Conservation (phyloP, 2,797 vertebrate species). For the Dipus sagitta region DNA sequence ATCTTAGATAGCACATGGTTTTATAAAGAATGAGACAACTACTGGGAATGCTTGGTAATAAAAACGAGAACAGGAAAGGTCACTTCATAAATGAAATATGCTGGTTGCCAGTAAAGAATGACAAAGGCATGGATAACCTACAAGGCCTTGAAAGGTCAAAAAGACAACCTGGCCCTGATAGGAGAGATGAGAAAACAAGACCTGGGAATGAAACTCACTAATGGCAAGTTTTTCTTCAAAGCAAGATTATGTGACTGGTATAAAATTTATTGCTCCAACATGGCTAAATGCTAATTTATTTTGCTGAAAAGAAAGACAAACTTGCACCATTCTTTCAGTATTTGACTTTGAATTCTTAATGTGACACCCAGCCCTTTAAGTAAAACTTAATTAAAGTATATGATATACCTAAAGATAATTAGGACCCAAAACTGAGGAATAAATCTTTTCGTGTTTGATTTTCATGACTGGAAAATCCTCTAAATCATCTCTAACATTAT, state of each 20-base stretch:
- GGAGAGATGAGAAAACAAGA: slow-evolving; percentile 57
- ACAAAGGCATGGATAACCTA: slow-evolving; percentile 48
- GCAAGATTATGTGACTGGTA: slow-evolving; percentile 20
- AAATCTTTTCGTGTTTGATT: slow-evolving; percentile 45
- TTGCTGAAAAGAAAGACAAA: neutral
- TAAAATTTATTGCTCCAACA: neutral
- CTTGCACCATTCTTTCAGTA: neutral
- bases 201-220: slow-evolving; percentile 50
- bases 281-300: slow-evolving; percentile 17
- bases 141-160: slow-evolving; percentile 65
- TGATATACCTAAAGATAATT: neutral
- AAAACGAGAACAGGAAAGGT: slow-evolving; percentile 73
- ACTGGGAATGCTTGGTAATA: slow-evolving; percentile 4
- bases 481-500: neutral
- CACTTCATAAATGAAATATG: slow-evolving; percentile 74
- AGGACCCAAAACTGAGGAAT: slow-evolving; percentile 19
- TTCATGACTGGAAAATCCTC: slow-evolving; percentile 13
- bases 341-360: neutral
- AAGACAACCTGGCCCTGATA: slow-evolving; percentile 4
- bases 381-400: slow-evolving; percentile 20
- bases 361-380: neutral
- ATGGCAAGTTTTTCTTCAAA: neutral
- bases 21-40: slow-evolving; percentile 63
- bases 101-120: slow-evolving; percentile 64
- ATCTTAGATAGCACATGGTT: slow-evolving; percentile 17